Evolutionary conservation across 2,888 invertebrate genomes (phyloP).

Genomic region (Phyllotreta striolata): DNA sequence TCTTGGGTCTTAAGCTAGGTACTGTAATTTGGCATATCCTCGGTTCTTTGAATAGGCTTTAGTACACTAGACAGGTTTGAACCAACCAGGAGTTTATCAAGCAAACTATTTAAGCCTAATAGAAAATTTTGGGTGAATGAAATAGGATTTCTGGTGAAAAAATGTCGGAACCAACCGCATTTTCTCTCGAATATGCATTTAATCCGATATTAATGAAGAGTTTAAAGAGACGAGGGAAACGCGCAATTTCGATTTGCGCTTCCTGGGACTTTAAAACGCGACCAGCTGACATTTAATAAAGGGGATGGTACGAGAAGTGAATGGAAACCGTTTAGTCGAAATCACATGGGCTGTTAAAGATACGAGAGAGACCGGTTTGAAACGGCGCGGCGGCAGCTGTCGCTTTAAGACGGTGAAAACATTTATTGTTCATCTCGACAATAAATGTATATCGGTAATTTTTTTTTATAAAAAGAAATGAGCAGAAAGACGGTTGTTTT

Average conservation of each 20-base stretch:
- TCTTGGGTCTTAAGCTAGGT: too few species aligned
- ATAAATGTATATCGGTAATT: slow-evolving; percentile 9
- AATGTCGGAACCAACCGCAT: too few species aligned
- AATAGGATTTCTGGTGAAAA: too few species aligned
- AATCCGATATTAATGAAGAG: too few species aligned
- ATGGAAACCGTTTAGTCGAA: slow-evolving; percentile 24
- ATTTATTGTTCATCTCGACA: slow-evolving; percentile 20
- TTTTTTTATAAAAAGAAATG: slow-evolving; percentile 11
- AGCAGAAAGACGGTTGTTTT: slow-evolving; percentile 12
- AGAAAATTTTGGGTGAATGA: too few species aligned
- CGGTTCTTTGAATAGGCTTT: too few species aligned
- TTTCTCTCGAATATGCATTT: too few species aligned
- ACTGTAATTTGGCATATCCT: too few species aligned
- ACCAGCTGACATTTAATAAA: slow-evolving; percentile 13
- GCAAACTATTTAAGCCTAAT: too few species aligned
- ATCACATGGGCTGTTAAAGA: slow-evolving; percentile 9
- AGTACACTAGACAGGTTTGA: too few species aligned
- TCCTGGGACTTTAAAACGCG: not conserved
- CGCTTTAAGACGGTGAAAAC: slow-evolving; percentile 15
- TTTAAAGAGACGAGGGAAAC: too few species aligned
- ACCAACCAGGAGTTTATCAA: too few species aligned
- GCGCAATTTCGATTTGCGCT: not conserved
- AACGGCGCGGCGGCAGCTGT: slow-evolving; percentile 14
- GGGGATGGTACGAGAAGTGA: slow-evolving; percentile 9
- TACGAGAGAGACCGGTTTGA: slow-evolving; percentile 13